Percentiles rank a stretch among this genome's conserved stretches.
phyloP scores from a whole-genome alignment of 2,888 invertebrate genomes.

The Chloroclystis v-ata region DNA sequence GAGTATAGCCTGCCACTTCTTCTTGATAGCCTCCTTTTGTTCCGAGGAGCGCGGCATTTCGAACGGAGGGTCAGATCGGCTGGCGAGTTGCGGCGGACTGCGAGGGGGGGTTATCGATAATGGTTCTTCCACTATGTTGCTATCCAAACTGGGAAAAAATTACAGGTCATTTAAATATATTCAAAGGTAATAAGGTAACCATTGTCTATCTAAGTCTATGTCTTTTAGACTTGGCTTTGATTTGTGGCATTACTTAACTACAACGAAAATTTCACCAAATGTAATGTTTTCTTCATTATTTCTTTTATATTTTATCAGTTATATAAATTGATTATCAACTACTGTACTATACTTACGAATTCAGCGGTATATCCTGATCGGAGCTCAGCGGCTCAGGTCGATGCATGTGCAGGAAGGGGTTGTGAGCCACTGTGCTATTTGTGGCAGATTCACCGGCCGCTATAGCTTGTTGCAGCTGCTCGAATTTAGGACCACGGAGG shows the following conservation, averaged over 20 bases:
- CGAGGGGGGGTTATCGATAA: slow-evolving; percentile 35
- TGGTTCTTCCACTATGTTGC: slow-evolving; percentile 37
- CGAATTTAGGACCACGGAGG: slow-evolving; percentile 92
- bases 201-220: no score
- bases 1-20: slow-evolving; percentile 90
- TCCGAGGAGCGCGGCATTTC: slow-evolving; percentile 82
- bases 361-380: slow-evolving; percentile 62
- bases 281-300: no score
- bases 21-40: slow-evolving; percentile 86
- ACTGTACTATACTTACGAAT: slow-evolving; percentile 49
- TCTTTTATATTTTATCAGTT: no score
- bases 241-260: no score
- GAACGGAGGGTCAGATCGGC: slow-evolving; percentile 54
- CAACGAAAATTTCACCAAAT: no score
- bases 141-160: slow-evolving; percentile 36
- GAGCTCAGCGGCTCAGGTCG: slow-evolving; percentile 50
- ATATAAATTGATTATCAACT: no score
- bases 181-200: no score
- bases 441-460: slow-evolving; percentile 86
- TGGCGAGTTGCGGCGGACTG: slow-evolving; percentile 35
- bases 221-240: no score
- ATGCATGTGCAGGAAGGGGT: slow-evolving; percentile 78
- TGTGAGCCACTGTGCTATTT: slow-evolving; percentile 76
- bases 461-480: slow-evolving; percentile 91
- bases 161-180: no score